Evolutionary conservation across 2,797 vertebrate genomes (phyloP), one percentile per base, ranked within the genome.

Genomic region (Lateolabrax maculatus): DNA sequence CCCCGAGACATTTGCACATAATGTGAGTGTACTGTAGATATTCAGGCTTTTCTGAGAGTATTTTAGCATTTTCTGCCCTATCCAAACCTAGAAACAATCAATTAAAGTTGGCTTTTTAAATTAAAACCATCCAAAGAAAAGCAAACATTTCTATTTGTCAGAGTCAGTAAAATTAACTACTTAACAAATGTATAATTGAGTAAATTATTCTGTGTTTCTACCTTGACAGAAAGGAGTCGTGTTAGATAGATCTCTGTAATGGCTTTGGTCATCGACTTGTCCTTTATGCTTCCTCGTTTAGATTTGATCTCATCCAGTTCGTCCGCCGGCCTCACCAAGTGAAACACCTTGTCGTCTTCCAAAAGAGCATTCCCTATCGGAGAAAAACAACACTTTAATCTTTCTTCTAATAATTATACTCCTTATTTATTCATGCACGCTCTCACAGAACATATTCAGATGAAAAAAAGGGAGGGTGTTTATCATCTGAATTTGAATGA

Each of bases 191-290:
- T 71, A 48, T 37, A 43, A 72, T 18, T 63, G 61, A 48, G 51
- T 23, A 27, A 55, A 51, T 62, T 56, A 61, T 62, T 65, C 31
- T 18, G 48, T 48, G n/a, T 72, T 56, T 51, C 43, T 94, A 99
- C 98, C 98, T 99, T 99, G 90, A 99, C 98, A 0, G 98, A 99
- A 9, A 99, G 97, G 83, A 99, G 96, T 83, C 98, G 95, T 1
- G 98, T 99, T 87, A 99, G 95, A 94, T 99, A 99, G 94, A 99
- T 98, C 95, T 99, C 98, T 0, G 98, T 99, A 92, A 99, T 99
- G 92, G 98, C 98, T 97, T 99, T 99, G 92, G 98, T 99, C 92
- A 97, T 97, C 76, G 98, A 98, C 89, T 99, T 99, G 92, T 98
- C 98, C 90, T 99, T 99, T 91, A 99, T 94, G 13, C 98, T 99